Evolutionary conservation across 2,888 invertebrate species (phyloP).

Genomic region (Trissolcus brochymenae): DNA sequence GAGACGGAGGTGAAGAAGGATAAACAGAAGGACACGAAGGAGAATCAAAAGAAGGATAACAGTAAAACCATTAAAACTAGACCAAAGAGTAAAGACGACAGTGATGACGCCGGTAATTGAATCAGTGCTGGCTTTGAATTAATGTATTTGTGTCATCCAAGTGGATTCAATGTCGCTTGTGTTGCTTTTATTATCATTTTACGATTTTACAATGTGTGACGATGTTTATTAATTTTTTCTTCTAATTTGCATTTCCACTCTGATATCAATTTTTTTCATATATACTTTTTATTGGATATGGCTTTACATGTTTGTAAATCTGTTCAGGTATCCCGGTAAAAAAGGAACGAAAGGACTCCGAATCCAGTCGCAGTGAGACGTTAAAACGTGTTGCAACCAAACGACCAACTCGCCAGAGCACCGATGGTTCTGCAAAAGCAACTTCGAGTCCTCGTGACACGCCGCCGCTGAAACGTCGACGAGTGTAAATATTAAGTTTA

Average conservation of each 20-base stretch:
- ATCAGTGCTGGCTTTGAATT: conserved; percentile 11
- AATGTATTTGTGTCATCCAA: background rate
- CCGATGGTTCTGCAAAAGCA: conserved; percentile 71
- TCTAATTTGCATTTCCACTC: too few relatives aligned
- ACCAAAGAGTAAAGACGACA: conserved; percentile 73
- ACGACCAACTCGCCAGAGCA: conserved; percentile 74
- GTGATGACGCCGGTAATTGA: conserved; percentile 68
- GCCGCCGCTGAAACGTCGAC: conserved; percentile 73
- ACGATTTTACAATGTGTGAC: too few relatives aligned
- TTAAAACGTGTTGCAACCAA: conserved; percentile 70
- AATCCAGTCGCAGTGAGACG: conserved; percentile 69
- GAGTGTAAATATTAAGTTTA: conserved; percentile 61
- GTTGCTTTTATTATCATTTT: background rate
- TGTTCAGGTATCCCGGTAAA: conserved; percentile 63
- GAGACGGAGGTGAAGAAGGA: conserved; percentile 72
- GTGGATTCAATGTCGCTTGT: background rate
- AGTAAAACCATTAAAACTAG: conserved; percentile 70
- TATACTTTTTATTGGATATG: too few relatives aligned
- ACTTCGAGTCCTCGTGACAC: conserved; percentile 74
- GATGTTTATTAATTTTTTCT: too few relatives aligned
- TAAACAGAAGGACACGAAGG: conserved; percentile 71
- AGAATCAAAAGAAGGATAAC: conserved; percentile 70
- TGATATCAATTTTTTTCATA: too few relatives aligned
- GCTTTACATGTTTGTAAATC: too few relatives aligned
- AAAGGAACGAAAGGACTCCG: conserved; percentile 74